phyloP scores from a whole-genome alignment of 2,113 vertebrate genomes.

The Mesitornis unicolor region DNA sequence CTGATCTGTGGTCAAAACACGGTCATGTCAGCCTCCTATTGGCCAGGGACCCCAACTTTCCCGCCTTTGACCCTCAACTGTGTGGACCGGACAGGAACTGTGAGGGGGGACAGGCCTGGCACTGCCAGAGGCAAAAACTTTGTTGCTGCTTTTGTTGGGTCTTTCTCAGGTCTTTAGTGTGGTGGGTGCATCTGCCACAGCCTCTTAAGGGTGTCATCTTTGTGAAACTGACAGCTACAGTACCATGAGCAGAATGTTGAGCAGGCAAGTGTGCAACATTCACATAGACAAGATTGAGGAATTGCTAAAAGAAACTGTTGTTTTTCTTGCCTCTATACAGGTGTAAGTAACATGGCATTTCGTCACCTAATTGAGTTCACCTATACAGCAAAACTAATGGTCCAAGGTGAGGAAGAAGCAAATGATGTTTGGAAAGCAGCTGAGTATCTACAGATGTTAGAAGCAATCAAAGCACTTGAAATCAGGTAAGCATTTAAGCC shows the following conservation, averaged over 20 bases:
- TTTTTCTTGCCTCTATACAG: constrained; percentile 63
- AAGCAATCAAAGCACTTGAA: constrained; percentile 95
- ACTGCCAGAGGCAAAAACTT: too few species aligned
- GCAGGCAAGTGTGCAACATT: not conserved
- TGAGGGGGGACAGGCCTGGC: too few species aligned
- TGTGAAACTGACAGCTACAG: not conserved
- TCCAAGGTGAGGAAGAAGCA: constrained; percentile 90
- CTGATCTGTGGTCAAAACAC: too few species aligned
- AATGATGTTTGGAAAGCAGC: constrained; percentile 96
- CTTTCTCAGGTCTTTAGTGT: too few species aligned
- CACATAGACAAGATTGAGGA: not conserved
- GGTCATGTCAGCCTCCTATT: too few species aligned
- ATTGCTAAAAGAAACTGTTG: not conserved
- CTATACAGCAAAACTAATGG: constrained; percentile 90
- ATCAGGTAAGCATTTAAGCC: constrained; percentile 73
- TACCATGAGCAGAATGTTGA: not conserved
- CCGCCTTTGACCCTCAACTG: too few species aligned
- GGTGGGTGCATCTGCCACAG: too few species aligned
- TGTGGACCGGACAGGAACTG: too few species aligned
- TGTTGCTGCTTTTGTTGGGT: too few species aligned
- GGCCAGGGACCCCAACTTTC: too few species aligned
- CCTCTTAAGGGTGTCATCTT: not conserved
- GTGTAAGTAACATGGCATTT: constrained; percentile 96
- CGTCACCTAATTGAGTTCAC: constrained; percentile 96
- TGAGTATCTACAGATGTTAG: constrained; percentile 97